These are phyloP conservation scores for Ferdinandea cuprea DNA, from an alignment of 2,888 invertebrate genomes.

Conservation along the genomic window DNA sequence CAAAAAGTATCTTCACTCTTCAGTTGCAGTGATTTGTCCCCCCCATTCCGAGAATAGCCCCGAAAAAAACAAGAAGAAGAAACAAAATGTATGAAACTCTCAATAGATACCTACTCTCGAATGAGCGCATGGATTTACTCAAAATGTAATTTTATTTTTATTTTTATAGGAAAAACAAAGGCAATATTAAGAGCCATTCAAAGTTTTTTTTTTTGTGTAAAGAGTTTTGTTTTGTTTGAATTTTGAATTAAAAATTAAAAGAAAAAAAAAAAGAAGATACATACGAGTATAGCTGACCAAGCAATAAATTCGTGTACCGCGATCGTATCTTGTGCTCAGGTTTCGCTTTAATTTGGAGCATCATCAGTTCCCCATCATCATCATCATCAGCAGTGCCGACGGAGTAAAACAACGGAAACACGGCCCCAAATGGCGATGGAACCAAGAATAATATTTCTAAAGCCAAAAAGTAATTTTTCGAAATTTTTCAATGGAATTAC, in stretches of 20 bases:
- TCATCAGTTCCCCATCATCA: slow-evolving; percentile 48
- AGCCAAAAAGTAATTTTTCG: slow-evolving; percentile 71
- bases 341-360: slow-evolving; percentile 40
- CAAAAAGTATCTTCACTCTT: slow-evolving; percentile 1
- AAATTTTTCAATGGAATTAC: slow-evolving; percentile 72
- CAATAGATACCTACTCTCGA: background rate
- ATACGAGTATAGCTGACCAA: slow-evolving; percentile 6
- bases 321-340: slow-evolving; percentile 44
- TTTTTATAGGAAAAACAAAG: slow-evolving; percentile 56
- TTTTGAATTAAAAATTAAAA: slow-evolving; percentile 57
- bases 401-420: slow-evolving; percentile 32
- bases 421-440: slow-evolving; percentile 68
- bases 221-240: slow-evolving; percentile 7
- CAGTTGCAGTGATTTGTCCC: slow-evolving; percentile 26
- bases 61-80: slow-evolving; percentile 30
- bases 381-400: slow-evolving; percentile 21
- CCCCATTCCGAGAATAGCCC: slow-evolving; percentile 19
- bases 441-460: slow-evolving; percentile 71
- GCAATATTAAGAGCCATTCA: background rate
- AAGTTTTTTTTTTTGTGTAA: slow-evolving; percentile 2
- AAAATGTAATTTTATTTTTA: slow-evolving; percentile 5
- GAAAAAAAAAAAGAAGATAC: slow-evolving; percentile 1
- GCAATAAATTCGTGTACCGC: slow-evolving; percentile 38
- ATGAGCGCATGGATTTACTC: slow-evolving; percentile 11
- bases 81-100: slow-evolving; percentile 60